Evolutionary conservation across 1,140 invertebrate genomes (phyloP), one percentile per base, ranked within the genome.

Genomic region (Hetaerina americana): DNA sequence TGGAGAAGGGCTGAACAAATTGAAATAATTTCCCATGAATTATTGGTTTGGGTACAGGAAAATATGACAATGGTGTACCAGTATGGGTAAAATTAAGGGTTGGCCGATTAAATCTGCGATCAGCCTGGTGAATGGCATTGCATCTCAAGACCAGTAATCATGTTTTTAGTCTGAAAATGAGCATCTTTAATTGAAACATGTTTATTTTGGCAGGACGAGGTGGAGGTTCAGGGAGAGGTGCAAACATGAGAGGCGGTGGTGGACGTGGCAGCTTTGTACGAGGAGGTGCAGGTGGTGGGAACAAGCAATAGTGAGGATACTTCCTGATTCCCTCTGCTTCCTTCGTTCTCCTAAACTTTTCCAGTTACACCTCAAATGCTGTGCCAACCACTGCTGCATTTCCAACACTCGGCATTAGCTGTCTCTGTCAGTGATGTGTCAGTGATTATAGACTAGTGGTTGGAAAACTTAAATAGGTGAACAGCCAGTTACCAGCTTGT

Each of bases 251-350:
- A 27, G 27, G 57, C 22, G 57, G 57, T 66, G 27, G 66, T 28
- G 70, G 70, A 15, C 66, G 26, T 28, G 70, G 70, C 15, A 71
- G 26, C 66, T 66, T 27, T 67, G 10, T 27, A 6, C 40, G 70
- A 27, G 70, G 70, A 25, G 29, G 70, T 67, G 70, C 57, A 6
- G 70, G 70, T 22, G 70, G 70, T 22, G 70, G 70, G 26, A 71
- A 31, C 70, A 71, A 68, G 27, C 70, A 71, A 22, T 67, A 71
- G 70, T 67, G 26, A 5, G 29, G n/a, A 31, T 28, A 18, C 5
- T 22, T 27, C 40, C 29, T 27, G 27, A 29, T 26, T 27, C 26
- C 27, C 22, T 71, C 27, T 57, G 67, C 27, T 67, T 57, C n/a
- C 15, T 57, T 57, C 40, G 22, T 57, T 57, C 15, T 40, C 22